Percentiles rank a stretch among this genome's conserved stretches.
These are phyloP conservation scores for Nasonia giraulti DNA, from an alignment of 1,140 invertebrate species.

Conservation along the genomic window DNA sequence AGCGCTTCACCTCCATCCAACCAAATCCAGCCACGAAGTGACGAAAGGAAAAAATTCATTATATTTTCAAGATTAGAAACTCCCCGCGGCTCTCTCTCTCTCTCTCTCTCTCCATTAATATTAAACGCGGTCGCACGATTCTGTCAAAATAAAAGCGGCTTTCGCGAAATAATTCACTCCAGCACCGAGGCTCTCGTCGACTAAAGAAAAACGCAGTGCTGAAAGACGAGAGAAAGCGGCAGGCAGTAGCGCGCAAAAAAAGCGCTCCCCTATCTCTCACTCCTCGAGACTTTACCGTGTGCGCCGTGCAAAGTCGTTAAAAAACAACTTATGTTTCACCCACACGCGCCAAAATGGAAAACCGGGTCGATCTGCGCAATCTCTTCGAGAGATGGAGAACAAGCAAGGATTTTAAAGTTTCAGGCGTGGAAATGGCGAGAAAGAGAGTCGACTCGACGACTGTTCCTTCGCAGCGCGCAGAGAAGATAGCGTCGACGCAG, in stretches of 20 bases:
- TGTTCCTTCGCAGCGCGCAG: neutral
- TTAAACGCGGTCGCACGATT: neutral
- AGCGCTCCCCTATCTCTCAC: no score
- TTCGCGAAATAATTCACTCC: neutral
- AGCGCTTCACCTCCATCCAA: no score
- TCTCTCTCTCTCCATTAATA: neutral
- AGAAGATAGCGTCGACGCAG: no score
- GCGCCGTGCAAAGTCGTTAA: neutral
- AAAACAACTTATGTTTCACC: neutral
- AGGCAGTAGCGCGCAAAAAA: no score
- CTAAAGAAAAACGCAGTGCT: no score
- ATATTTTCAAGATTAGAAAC: neutral
- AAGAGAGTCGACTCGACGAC: neutral
- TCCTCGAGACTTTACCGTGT: neutral
- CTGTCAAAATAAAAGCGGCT: neutral
- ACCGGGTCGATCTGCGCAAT: neutral
- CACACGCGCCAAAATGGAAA: neutral
- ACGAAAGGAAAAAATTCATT: neutral
- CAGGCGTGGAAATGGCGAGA: conserved; percentile 1
- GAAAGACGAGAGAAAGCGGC: no score
- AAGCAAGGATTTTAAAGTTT: conserved; percentile 37
- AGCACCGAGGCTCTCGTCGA: neutral
- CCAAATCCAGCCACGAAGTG: neutral
- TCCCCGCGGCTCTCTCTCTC: no score
- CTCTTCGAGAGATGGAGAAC: conserved; percentile 21